A percentile compares a stretch with the other conserved stretches of the same genome.
Conservation (phyloP, 2,113 vertebrate species). For the Recurvirostra avosetta region DNA sequence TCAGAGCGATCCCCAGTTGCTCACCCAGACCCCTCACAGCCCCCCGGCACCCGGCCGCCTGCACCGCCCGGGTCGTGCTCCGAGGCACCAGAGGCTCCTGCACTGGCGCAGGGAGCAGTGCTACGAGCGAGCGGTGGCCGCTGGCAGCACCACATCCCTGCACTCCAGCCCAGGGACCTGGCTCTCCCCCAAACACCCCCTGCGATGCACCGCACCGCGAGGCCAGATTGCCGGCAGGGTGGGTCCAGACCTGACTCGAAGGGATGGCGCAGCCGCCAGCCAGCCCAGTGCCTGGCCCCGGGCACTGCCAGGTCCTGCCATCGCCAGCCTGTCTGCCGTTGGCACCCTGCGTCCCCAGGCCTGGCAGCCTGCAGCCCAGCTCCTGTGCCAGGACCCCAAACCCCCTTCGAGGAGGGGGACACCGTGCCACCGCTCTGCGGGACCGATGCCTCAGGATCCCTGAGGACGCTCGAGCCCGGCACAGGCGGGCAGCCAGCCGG, state of each 20-base stretch:
- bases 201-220: accelerated
- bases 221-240: accelerated
- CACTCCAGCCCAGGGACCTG: accelerated
- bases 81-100: not conserved
- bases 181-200: not conserved
- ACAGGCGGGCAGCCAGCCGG: accelerated
- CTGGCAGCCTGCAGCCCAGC: not conserved
- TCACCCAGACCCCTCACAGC: not conserved
- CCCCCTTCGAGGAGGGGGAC: not conserved
- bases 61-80: too few relatives aligned
- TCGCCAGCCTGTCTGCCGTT: accelerated
- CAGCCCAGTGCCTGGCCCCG: accelerated
- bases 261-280: not conserved
- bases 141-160: not conserved
- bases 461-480: not conserved
- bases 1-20: not conserved
- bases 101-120: not conserved
- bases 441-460: not conserved
- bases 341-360: not conserved
- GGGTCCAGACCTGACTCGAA: not conserved
- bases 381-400: not conserved
- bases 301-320: not conserved
- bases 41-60: not conserved
- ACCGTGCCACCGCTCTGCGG: accelerated
- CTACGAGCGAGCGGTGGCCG: accelerated